Evolutionary conservation across 1,140 invertebrate species (phyloP).

Genomic region (Nylanderia fulva): DNA sequence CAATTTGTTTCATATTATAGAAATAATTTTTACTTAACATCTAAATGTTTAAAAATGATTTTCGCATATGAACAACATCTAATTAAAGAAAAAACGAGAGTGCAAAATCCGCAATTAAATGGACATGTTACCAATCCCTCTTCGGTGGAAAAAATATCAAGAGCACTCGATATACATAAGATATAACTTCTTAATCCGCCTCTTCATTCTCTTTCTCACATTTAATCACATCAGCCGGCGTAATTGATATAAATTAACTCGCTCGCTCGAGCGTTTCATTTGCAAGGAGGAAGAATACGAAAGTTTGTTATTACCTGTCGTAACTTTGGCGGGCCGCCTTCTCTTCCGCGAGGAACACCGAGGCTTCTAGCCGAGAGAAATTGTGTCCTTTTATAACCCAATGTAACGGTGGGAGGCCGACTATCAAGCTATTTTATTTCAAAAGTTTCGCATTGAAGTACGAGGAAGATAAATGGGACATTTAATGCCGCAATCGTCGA

Average conservation of each 20-base stretch:
- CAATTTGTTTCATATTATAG: not conserved
- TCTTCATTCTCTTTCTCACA: constrained; percentile 18
- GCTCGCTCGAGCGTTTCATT: constrained; percentile 56
- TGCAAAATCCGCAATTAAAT: not conserved
- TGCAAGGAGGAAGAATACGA: constrained; percentile 63
- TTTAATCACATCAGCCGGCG: constrained; percentile 65
- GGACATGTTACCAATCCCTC: not conserved
- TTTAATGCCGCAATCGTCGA: constrained; percentile 47
- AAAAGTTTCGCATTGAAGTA: constrained; percentile 55
- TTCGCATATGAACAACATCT: not conserved
- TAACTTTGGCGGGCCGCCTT: constrained; percentile 52
- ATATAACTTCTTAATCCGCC: constrained; percentile 59
- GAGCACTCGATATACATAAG: constrained; percentile 29
- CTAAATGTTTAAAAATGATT: not conserved
- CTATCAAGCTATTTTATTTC: constrained; percentile 61
- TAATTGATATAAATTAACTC: constrained; percentile 74
- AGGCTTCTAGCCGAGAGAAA: constrained; percentile 42
- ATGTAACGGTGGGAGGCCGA: constrained; percentile 49
- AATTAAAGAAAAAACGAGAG: not conserved
- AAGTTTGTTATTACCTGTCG: constrained; percentile 70
- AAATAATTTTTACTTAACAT: not conserved
- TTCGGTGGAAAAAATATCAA: constrained; percentile 24
- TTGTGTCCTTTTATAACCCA: constrained; percentile 52
- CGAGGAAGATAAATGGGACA: constrained; percentile 53
- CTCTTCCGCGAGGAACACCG: not conserved